Conservation (phyloP, 2,888 invertebrate species). For the Pheosia gnoma region DNA sequence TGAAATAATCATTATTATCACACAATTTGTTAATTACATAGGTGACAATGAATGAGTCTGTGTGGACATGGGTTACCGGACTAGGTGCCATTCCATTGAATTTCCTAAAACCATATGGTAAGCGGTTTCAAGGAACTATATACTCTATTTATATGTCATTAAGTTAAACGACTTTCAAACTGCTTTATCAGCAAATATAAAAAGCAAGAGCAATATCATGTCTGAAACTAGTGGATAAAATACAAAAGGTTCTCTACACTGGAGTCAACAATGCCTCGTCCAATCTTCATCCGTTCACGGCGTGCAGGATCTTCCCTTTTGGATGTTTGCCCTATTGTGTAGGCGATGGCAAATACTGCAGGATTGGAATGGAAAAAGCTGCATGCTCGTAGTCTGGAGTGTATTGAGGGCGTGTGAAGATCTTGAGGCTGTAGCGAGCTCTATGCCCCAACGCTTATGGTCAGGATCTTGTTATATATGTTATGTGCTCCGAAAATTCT, state of each 20-base stretch:
- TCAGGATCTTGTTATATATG: no score
- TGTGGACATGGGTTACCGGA: no score
- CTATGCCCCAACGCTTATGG: no score
- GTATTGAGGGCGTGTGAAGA: slow-evolving; percentile 33
- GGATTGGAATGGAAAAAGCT: slow-evolving; percentile 48
- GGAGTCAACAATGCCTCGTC: slow-evolving; percentile 30
- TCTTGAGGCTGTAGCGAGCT: no score
- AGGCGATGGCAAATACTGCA: slow-evolving; percentile 51
- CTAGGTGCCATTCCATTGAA: no score
- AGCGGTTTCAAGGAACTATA: no score
- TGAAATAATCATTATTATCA: no score
- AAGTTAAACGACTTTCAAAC: not conserved
- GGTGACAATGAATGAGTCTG: no score
- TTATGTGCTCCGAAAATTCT: no score
- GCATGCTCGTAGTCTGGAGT: slow-evolving; percentile 34
- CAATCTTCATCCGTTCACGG: slow-evolving; percentile 31
- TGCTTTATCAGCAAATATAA: not conserved
- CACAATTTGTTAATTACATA: no score
- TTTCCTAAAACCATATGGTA: no score
- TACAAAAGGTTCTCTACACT: slow-evolving; percentile 22
- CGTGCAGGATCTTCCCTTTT: slow-evolving; percentile 41
- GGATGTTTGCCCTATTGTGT: slow-evolving; percentile 56
- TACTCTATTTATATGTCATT: not conserved
- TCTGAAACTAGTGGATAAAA: not conserved
- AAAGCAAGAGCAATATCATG: not conserved